Base-by-base conservation (phyloP, 37 sponge, comb jelly and placozoan genomes). In the Aplysina aerophoba region DNA sequence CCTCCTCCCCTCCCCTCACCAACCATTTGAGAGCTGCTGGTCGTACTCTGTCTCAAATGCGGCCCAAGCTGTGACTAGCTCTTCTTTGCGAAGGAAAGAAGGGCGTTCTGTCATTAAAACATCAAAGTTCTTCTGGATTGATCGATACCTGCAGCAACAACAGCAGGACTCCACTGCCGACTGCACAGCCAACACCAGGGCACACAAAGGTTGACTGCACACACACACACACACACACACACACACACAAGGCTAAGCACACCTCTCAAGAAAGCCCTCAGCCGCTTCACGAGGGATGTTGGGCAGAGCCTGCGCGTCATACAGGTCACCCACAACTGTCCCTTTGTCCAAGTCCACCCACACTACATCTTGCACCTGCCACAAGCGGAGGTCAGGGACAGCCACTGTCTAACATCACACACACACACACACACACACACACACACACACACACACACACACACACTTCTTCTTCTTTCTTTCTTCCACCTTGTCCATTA, bases 361-460 rank as follows among this genome's bases (percentile, higher is more conserved):
- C 30, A 91, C 88, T 15, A 72, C 85, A 84, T 87, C 83, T 15
- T 34, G 59, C 21, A 91, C 56, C 91, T 91, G 67, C 38, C 25
- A 13, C 55, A 0, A 36, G 50, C 24, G 35, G 33, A 82, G 39
- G 38, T 21, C 30, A 35, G 41, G 78, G 36, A 40, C n/a, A 24
- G 59, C 59, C 22, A n/a, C 80, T 66, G 81, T 79, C 79, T 86
- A 21, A 56, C 66, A 65, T 16, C 22, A 16, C 22, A 57, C 59
- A 57, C 15, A 57, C 15, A 57, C 17, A 17, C 17, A 57, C 17
- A 57, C 17, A 57, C 59, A 57, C 17, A 20, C 15, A 20, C 15
- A 20, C 17, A 57, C 59, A 57, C 59, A 57, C 30, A 30, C 22
- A 16, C 12, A 65, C 66, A n/a, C n/a, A n/a, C n/a, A n/a, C n/a